These are phyloP conservation scores for Corbicula japonica DNA, from an alignment of 2,888 invertebrate genomes.

Conservation along the genomic window DNA sequence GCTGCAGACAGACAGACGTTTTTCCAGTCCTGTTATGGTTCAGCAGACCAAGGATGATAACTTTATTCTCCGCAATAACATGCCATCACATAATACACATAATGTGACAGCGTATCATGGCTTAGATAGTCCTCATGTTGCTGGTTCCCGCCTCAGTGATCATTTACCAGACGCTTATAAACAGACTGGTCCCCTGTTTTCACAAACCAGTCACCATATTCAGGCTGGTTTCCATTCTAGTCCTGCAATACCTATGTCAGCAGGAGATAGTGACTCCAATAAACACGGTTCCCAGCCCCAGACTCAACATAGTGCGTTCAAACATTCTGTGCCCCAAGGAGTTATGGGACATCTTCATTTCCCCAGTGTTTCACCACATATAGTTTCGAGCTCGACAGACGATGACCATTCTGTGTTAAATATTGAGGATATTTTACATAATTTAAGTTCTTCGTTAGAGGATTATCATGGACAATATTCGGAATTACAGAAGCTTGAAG, in stretches of 20 bases:
- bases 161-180: slow-evolving; percentile 53
- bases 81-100: slow-evolving; percentile 50
- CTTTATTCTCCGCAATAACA: slow-evolving; percentile 75
- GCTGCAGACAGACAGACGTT: slow-evolving; percentile 19
- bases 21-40: slow-evolving; percentile 1
- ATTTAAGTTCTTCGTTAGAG: slow-evolving; percentile 84
- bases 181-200: slow-evolving; percentile 46
- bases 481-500: slow-evolving; percentile 86
- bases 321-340: slow-evolving; percentile 48
- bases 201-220: slow-evolving; percentile 51
- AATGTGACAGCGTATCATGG: slow-evolving; percentile 59
- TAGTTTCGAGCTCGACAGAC: slow-evolving; percentile 32
- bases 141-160: slow-evolving; percentile 39
- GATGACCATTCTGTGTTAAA: slow-evolving; percentile 73
- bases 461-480: slow-evolving; percentile 87
- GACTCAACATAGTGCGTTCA: slow-evolving; percentile 57
- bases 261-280: slow-evolving; percentile 34
- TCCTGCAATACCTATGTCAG: slow-evolving; percentile 37
- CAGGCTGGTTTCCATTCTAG: slow-evolving; percentile 63
- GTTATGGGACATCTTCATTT: slow-evolving; percentile 65
- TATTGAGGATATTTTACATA: slow-evolving; percentile 85
- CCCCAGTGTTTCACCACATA: slow-evolving; percentile 58
- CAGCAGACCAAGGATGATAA: slow-evolving; percentile 79
- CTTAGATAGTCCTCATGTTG: slow-evolving; percentile 62
- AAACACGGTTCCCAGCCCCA: slow-evolving; percentile 26